These are phyloP conservation scores for Drosophila trapezifrons DNA, from an alignment of 1,140 invertebrate genomes.

Conservation along the genomic window DNA sequence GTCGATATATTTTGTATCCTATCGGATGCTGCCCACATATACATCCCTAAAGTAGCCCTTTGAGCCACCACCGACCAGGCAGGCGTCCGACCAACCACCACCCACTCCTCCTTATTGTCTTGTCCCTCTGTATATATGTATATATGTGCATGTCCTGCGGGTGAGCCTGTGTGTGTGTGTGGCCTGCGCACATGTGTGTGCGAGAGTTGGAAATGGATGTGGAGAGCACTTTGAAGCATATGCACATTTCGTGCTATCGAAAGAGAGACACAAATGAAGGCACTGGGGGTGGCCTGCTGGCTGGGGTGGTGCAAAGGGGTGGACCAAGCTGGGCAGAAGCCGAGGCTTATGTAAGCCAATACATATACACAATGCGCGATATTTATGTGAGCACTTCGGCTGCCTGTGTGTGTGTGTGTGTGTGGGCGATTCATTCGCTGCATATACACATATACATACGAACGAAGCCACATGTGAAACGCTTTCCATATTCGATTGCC, in stretches of 20 bases:
- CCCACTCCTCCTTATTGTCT: conserved; percentile 52
- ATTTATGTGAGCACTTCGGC: conserved; percentile 61
- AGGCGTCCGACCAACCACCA: conserved; percentile 21
- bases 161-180: conserved; percentile 40
- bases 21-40: neutral
- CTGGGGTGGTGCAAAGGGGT: conserved; percentile 19
- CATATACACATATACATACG: conserved; percentile 7
- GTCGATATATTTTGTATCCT: neutral
- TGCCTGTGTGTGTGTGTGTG: conserved; percentile 1
- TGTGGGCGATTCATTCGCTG: conserved; percentile 40
- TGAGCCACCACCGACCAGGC: conserved; percentile 52
- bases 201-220: conserved; percentile 46
- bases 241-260: conserved; percentile 79
- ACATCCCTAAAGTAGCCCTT: conserved; percentile 62
- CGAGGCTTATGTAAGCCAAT: conserved; percentile 79
- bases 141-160: conserved; percentile 47
- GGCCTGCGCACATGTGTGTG: conserved; percentile 38
- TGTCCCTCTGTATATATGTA: conserved; percentile 44
- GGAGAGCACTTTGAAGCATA: conserved; percentile 75
- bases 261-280: conserved; percentile 44
- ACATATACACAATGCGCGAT: conserved; percentile 76
- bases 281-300: neutral
- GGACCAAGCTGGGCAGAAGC: conserved; percentile 58
- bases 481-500: conserved; percentile 35
- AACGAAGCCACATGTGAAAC: conserved; percentile 16